Base-by-base conservation (phyloP, 2,888 invertebrate genomes). In the Pristionchus fissidentatus region DNA sequence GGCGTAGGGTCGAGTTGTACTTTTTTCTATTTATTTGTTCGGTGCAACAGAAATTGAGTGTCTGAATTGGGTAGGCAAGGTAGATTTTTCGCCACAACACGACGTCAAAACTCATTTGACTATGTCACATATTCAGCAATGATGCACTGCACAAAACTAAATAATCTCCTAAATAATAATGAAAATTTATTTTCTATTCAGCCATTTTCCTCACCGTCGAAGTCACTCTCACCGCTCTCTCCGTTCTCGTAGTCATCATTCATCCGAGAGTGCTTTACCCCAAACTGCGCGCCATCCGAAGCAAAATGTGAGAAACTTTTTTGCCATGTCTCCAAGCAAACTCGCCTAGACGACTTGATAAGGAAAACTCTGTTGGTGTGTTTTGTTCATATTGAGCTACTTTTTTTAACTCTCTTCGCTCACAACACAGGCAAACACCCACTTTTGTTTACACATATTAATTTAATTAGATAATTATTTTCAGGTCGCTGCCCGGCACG, bases 121-220 rank as follows among this genome's bases (percentile, higher is more conserved):
- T n/a, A n/a, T n/a, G n/a, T n/a, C n/a, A n/a, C n/a, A n/a, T n/a
- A n/a, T n/a, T n/a, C n/a, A n/a, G n/a, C n/a, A n/a, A n/a, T n/a
- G n/a, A n/a, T n/a, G n/a, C n/a, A n/a, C n/a, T n/a, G n/a, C n/a
- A n/a, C n/a, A n/a, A n/a, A n/a, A n/a, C n/a, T n/a, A n/a, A n/a
- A n/a, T n/a, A n/a, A n/a, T n/a, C n/a, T n/a, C 26, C 22, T 1
- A 10, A 26, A 57, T 55, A 57, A 57, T 57, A n/a, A 22, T 5
- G 3, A n/a, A 55, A 26, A 57, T 26, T 57, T 26, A 7, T 26
- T 10, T 0, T 57, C 5, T n/a, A 32, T 81, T 81, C 66, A 81
- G 81, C 81, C n/a, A 26, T 66, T 7, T 81, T 81, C 66, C 66
- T 81, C 22, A 81, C 81, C 5, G 81, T 81, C 29, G 81, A 81